phyloP scores from a whole-genome alignment of 1,140 invertebrate species.

The Chironomus tepperi region DNA sequence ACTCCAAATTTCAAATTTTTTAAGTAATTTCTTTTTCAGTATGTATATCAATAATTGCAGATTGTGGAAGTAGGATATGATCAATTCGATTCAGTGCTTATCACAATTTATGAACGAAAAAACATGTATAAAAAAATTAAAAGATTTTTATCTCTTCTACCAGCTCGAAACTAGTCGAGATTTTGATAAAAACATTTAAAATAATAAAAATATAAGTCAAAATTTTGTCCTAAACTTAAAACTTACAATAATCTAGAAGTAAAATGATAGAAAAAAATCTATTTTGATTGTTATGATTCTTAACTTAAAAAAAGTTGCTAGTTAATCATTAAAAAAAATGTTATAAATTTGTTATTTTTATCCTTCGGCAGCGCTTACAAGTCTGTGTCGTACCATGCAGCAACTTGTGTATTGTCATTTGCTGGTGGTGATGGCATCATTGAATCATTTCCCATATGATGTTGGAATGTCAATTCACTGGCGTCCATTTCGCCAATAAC shows the following conservation, averaged over 20 bases:
- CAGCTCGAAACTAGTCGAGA: not conserved
- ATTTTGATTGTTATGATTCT: not conserved
- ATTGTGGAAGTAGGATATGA: slow-evolving; percentile 1
- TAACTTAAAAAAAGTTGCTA: not conserved
- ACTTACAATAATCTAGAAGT: not conserved
- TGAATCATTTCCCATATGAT: slow-evolving; percentile 19
- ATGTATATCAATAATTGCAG: not conserved
- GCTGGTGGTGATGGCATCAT: slow-evolving; percentile 71
- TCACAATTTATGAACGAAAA: slow-evolving; percentile 15
- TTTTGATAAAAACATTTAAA: not conserved
- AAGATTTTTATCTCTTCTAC: not conserved
- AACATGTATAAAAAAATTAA: not conserved
- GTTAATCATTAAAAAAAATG: slow-evolving; percentile 9
- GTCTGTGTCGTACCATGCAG: slow-evolving; percentile 94
- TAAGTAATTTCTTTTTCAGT: not conserved
- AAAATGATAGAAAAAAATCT: not conserved
- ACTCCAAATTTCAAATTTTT: not conserved
- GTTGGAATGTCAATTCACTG: slow-evolving; percentile 71
- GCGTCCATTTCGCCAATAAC: slow-evolving; percentile 67
- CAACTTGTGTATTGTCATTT: slow-evolving; percentile 80
- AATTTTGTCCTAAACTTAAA: not conserved
- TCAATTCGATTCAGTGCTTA: slow-evolving; percentile 17
- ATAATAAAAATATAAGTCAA: not conserved
- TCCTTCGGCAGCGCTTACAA: slow-evolving; percentile 50
- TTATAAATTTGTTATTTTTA: not conserved